Evolutionary conservation across 1,140 invertebrate species (phyloP), one percentile per base, ranked within the genome.

Genomic region (Nylanderia fulva): DNA sequence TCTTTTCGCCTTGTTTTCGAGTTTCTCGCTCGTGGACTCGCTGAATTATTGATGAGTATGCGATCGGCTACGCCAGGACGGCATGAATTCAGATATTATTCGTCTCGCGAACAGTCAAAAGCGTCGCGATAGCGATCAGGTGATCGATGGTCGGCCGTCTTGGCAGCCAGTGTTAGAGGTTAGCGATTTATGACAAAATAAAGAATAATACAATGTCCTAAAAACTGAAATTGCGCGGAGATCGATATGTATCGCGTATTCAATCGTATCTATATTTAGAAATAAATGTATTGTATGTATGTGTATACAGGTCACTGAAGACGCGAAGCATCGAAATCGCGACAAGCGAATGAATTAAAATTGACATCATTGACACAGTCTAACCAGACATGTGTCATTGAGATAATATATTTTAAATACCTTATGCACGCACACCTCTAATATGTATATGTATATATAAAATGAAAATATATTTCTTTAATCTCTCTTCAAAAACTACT

Each of bases 31-130:
- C 88, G 84, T 79, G 84, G 82, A 64, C 54, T 76, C 82, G 76
- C 85, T 92, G 91, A 92, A 92, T 91, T 92, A 92, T 92, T 92
- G 86, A 92, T 92, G 91, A 91, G 68, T 68, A 64, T 27, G 64
- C 61, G 88, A 89, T 87, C 68, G 85, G 64, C 75, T 88, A 74
- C 71, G 88, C 80, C 60, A 76, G 74, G 24, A 45, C 87, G 56
- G 24, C 69, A 86, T 71, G 82, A 90, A 90, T 90, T 89, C 87
- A 87, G 80, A 90, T 90, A 90, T 90, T 88, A 89, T 89, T 88
- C 87, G 77, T 58, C 61, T 74, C 42, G 80, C 8, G 58, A 45
- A 63, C 33, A 18, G 54, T 63, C 64, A 42, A 84, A 66, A 84
- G 64, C 72, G 45, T 84, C 58, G 58, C 64, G 85, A 82, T 85